Percentiles rank a stretch among this genome's conserved stretches.
phyloP scores from a whole-genome alignment of 2,888 invertebrate species.

The Trypoxylon attenuatum region DNA sequence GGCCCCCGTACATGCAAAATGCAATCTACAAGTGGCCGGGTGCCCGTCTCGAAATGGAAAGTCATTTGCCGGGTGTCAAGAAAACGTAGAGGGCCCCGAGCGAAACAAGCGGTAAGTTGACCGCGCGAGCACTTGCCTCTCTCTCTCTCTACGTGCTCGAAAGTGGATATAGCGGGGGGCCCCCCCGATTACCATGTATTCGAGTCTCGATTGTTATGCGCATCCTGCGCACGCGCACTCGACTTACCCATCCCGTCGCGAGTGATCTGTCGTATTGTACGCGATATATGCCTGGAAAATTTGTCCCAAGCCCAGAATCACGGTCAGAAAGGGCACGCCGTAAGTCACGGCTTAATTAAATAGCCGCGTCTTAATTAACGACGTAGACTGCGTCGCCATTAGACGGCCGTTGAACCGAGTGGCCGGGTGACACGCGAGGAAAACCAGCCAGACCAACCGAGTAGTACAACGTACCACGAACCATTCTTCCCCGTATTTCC shows the following conservation, averaged over 20 bases:
- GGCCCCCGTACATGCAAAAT: too few relatives aligned
- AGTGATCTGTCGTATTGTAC: too few relatives aligned
- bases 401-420: constrained; percentile 45
- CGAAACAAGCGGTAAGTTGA: constrained; percentile 38
- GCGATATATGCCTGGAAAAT: background rate
- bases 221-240: too few relatives aligned
- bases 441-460: too few relatives aligned
- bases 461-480: too few relatives aligned
- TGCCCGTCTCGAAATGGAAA: constrained; percentile 42
- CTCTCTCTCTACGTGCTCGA: too few relatives aligned
- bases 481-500: too few relatives aligned
- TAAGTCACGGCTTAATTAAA: constrained; percentile 43
- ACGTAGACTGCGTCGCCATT: constrained; percentile 31
- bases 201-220: constrained; percentile 24
- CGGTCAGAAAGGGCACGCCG: background rate
- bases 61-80: constrained; percentile 42
- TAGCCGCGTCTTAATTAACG: constrained; percentile 49
- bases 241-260: too few relatives aligned
- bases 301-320: background rate
- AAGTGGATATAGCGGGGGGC: too few relatives aligned
- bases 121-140: constrained; percentile 29
- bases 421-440: constrained; percentile 34
- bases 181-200: too few relatives aligned
- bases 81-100: constrained; percentile 8
- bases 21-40: too few relatives aligned